Evolutionary conservation across 2,113 vertebrate genomes (phyloP), one percentile per base, ranked within the genome.

Genomic region (Rhinoptilus africanus): DNA sequence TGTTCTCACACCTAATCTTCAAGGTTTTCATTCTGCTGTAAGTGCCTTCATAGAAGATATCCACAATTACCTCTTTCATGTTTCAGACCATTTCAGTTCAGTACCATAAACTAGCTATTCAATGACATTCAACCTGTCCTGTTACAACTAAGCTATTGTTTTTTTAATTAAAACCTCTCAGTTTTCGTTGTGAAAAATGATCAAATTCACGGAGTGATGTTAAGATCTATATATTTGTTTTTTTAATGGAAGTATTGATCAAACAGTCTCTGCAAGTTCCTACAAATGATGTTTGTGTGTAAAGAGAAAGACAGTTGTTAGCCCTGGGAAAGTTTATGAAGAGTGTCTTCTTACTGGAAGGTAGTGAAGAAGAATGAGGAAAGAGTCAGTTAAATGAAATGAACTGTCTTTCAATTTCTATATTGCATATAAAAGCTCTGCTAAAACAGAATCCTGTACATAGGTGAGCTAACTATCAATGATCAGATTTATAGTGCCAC

Each of bases 11-110:
- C 99, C 99, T 71, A 99, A 99, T 97, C 98, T 99, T 92, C 98
- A 99, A 91, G 99, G 99, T 90, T 99, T 99, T 96, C 98, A 98
- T 94, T 98, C 98, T 93, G 99, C 99, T 88, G 99, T 99, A 98
- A 99, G 99, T 98, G 57, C 83, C 47, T 30, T 93, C 24, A 16
- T 35, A 21, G 35, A 47, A 62, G 32, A 23, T 59, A 21, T 88
- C n/a, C 34, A 18, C 71, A 57, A 47, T 63, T 74, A 37, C n/a
- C 12, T 63, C 26, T 51, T 93, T 30, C 17, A 26, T 48, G 12
- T 64, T 95, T 74, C 57, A 62, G 67, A 35, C 10, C 16, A 19
- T 85, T 86, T 67, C 73, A 54, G 27, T 71, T 92, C 68, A 41
- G 41, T 67, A 69, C 23, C 14, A 51, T 34, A 66, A 81, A 53